Evolutionary conservation across 2,797 vertebrate genomes (phyloP), one percentile per base, ranked within the genome.

Genomic region (Halcyon smyrnensis): DNA sequence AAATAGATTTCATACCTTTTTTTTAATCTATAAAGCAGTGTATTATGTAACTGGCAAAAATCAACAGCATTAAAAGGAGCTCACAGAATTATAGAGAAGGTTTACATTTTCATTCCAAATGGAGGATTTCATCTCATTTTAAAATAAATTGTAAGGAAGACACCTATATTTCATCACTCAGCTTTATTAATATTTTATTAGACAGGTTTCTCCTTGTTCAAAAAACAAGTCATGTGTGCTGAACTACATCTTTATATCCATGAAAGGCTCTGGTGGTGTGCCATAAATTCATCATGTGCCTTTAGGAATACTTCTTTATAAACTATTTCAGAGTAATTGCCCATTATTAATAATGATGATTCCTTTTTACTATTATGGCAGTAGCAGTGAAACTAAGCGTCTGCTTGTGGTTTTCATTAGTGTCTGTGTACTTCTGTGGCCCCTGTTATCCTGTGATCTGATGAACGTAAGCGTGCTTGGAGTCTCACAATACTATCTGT

Each of bases 1-100:
- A 96, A 97, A 81, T 77, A 94, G 86, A 95, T 85, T 93, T 90
- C 93, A 93, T 95, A 53, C 18, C 19, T 51, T 97, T 71, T 78
- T 78, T 96, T 56, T 63, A 70, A 91, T 94, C 70, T 81, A 46
- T 89, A 82, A 96, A 94, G 60, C 88, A 87, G 85, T 92, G 68
- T 95, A 92, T 97, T 96, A 88, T 80, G 48, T 68, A 87, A 91
- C 76, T 93, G 65, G 87, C 88, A 97, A 95, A 96, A 97, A 94
- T 71, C 76, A 95, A 77, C 70, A 67, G 69, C 80, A 77, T 80
- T 86, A 91, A 90, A 90, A 93, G 60, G 54, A 96, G 51, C 88
- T 96, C 54, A 30, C 51, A 17, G 28, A 53, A 53, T 28, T 53
- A 53, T 3, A 53, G 10, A 86, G 36, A 81, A 84, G n/a, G 43